phyloP scores from a whole-genome alignment of 2,113 vertebrate species.

The Melozone crissalis region DNA sequence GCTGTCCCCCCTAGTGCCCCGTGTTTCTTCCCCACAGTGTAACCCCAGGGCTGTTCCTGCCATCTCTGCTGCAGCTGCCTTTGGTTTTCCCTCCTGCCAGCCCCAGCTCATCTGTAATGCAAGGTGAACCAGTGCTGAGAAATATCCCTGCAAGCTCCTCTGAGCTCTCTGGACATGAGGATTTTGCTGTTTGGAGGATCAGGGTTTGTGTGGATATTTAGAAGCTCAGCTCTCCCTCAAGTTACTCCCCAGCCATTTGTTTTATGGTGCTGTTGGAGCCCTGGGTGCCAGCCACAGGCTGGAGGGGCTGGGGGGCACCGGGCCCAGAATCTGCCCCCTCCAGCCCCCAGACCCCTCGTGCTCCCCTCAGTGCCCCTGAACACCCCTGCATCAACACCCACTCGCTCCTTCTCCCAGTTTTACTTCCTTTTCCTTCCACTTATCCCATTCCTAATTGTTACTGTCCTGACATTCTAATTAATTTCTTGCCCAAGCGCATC shows the following conservation, averaged over 20 bases:
- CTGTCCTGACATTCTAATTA: rapidly evolving
- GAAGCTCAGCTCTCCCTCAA: neutral
- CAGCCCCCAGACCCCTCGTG: rapidly evolving
- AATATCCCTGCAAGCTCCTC: neutral
- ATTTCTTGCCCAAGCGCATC: neutral
- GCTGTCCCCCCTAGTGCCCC: rapidly evolving
- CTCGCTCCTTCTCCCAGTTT: neutral
- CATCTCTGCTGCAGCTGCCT: neutral
- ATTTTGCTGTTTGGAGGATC: neutral
- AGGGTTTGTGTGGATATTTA: neutral
- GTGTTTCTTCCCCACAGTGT: no score
- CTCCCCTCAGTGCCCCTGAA: neutral
- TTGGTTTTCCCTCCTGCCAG: neutral
- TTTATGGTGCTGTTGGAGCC: rapidly evolving
- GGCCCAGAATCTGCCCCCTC: neutral
- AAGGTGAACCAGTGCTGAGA: neutral
- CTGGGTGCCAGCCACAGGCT: rapidly evolving
- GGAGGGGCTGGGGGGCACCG: rapidly evolving
- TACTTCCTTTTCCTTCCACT: no score
- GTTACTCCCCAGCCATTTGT: neutral
- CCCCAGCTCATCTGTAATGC: neutral
- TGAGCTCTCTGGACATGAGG: rapidly evolving
- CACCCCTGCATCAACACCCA: neutral
- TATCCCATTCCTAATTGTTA: neutral
- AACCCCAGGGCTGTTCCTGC: neutral